Base-by-base conservation (phyloP, 2,113 vertebrate species). In the Semnornis frantzii region DNA sequence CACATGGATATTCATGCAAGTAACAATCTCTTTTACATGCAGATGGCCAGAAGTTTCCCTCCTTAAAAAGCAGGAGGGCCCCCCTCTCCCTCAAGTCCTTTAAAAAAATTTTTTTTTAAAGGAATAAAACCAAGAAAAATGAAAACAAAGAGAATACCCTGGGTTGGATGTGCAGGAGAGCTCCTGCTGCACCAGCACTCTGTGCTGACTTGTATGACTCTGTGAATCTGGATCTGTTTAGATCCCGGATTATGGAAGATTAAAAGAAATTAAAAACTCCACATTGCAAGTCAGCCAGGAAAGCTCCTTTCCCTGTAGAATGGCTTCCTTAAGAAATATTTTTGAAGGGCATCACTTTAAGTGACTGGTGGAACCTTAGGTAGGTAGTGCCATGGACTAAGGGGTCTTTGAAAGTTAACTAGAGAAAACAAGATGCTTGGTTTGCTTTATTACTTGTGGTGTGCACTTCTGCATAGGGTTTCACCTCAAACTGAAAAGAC, bases 31-130 rank as follows among this genome's bases (percentile, higher is more conserved):
- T 81, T 95, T 92, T 91, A 94, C 85, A 94, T 95, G 87, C 93
- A 96, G 96, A 96, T 96, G 88, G 88, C 73, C 88, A 93, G 92
- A 85, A 95, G 42, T 90, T 93, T 93, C 62, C 73, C 80, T 83
- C 82, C 90, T 94, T 74, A 91, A 88, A 93, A 94, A 95, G 85
- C 92, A 84, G 54, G 39, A 82, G 46, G 15, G 52, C 37, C 64
- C 4, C 65, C 25, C 30, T 24, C n/a, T 23, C 34, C 33, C 25
- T 11, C 62, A 68, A 1, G 10, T 27, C n/a, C 34, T 57, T 19
- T 28, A 17, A 57, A 55, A 55, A 16, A 6, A n/a, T 39, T 39
- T 39, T 39, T 37, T 37, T 39, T 39, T 39, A 15, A 31, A 23
- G 3, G 50, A 60, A 34, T 14, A 15, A 5, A 6, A 15, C 23